Percentiles rank a stretch among this genome's conserved stretches.
phyloP scores from a whole-genome alignment of 1,140 invertebrate genomes.

The Drosophila repletoides region DNA sequence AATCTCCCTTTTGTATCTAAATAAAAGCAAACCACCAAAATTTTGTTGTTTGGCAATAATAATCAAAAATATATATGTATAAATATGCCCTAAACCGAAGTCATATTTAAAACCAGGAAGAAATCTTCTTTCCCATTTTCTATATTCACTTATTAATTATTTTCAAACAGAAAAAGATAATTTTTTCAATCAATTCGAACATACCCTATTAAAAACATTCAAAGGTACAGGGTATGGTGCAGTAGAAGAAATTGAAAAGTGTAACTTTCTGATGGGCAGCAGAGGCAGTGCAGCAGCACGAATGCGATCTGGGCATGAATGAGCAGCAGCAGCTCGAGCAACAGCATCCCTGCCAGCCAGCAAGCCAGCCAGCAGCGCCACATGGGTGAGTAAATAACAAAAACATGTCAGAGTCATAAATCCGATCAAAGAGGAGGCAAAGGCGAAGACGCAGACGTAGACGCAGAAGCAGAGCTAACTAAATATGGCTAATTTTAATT shows the following conservation, averaged over 20 bases:
- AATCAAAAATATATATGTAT: too few species aligned
- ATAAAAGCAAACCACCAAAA: too few species aligned
- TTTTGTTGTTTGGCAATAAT: too few species aligned
- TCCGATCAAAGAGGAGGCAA: slow-evolving; percentile 37
- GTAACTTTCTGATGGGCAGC: slow-evolving; percentile 12
- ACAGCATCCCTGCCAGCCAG: slow-evolving; percentile 22
- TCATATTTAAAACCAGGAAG: too few species aligned
- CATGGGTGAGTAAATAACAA: slow-evolving; percentile 70
- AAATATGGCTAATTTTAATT: slow-evolving; percentile 68
- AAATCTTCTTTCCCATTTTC: too few species aligned
- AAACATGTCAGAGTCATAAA: slow-evolving; percentile 71
- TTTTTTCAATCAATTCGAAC: too few species aligned
- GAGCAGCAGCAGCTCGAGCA: slow-evolving; percentile 36
- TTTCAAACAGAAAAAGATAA: too few species aligned
- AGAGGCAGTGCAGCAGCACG: slow-evolving; percentile 17
- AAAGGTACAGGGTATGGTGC: neutral
- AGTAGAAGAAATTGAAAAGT: slow-evolving; percentile 53
- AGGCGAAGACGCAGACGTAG: slow-evolving; percentile 22
- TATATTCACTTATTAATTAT: too few species aligned
- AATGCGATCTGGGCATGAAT: slow-evolving; percentile 35
- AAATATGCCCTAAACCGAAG: too few species aligned
- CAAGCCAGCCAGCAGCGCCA: too few species aligned
- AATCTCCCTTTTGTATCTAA: too few species aligned
- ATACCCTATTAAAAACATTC: neutral
- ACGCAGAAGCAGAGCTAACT: slow-evolving; percentile 27